Evolutionary conservation across 2,888 invertebrate genomes (phyloP).

Genomic region (Celastrina argiolus): DNA sequence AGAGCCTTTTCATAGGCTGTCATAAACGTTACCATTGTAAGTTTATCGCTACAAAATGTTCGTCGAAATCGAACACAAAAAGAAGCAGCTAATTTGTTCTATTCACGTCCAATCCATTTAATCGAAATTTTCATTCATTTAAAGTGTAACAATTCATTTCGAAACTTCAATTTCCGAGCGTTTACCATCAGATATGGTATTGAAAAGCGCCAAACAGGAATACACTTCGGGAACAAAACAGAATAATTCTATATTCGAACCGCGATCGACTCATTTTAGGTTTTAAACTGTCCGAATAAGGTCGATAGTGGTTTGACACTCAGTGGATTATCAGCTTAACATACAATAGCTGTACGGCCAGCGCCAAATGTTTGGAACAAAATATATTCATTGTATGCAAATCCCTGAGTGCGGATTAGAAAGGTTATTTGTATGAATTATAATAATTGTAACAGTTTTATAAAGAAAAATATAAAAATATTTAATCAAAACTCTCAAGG

Average conservation of each 20-base stretch:
- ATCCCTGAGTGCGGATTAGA: constrained; percentile 61
- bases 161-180: constrained; percentile 36
- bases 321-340: constrained; percentile 38
- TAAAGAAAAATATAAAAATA: background rate
- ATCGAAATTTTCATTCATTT: constrained; percentile 27
- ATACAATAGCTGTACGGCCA: constrained; percentile 51
- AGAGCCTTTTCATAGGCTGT: constrained; percentile 3
- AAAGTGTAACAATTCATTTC: constrained; percentile 36
- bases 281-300: constrained; percentile 34
- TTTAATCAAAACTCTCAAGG: background rate
- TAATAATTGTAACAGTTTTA: constrained; percentile 13
- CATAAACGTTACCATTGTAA: background rate
- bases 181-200: constrained; percentile 37
- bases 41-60: constrained; percentile 2
- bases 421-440: constrained; percentile 43
- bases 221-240: constrained; percentile 35
- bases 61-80: background rate
- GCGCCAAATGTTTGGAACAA: constrained; percentile 65
- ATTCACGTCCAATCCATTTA: constrained; percentile 26
- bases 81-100: constrained; percentile 22
- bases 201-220: constrained; percentile 37
- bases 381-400: constrained; percentile 66
- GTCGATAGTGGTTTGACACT: constrained; percentile 38
- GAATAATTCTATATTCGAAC: constrained; percentile 30
- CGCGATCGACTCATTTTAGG: constrained; percentile 17